Conservation (phyloP, 2,113 vertebrate species). For the Irena cyanogastra region DNA sequence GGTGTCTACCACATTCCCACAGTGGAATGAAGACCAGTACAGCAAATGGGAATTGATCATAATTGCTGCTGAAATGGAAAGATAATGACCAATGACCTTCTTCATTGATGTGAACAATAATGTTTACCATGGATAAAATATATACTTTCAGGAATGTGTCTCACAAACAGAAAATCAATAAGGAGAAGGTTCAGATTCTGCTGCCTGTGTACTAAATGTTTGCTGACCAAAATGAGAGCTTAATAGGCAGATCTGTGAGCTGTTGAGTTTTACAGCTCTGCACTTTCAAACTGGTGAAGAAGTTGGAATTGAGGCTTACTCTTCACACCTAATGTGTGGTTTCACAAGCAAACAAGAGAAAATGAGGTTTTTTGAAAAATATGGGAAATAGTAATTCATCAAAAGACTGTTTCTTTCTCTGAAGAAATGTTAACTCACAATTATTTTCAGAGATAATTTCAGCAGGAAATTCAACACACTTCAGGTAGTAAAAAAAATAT, state of each 20-base stretch:
- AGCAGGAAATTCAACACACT: not conserved
- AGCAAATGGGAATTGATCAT: not conserved
- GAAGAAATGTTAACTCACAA: not conserved
- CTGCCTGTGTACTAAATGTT: not conserved
- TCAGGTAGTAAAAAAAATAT: not conserved
- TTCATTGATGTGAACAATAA: not conserved
- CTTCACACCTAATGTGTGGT: not conserved
- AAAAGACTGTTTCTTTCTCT: not conserved
- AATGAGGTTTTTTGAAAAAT: not conserved
- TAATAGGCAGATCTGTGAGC: not conserved
- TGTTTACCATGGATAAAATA: not conserved
- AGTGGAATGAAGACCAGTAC: not conserved
- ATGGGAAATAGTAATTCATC: not conserved
- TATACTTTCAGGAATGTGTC: not conserved
- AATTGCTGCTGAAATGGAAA: not conserved
- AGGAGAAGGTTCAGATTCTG: slow-evolving; percentile 1
- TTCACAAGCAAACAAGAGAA: not conserved
- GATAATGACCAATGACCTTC: not conserved
- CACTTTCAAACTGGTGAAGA: not conserved
- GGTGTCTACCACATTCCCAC: not conserved
- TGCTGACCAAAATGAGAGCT: not conserved
- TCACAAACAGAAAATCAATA: slow-evolving; percentile 2
- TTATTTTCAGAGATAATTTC: slow-evolving; percentile 29
- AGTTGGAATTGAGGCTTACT: not conserved
- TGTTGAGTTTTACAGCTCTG: not conserved